Evolutionary conservation across 2,113 vertebrate species (phyloP), one percentile per base, ranked within the genome.

Genomic region (Probosciger aterrimus): DNA sequence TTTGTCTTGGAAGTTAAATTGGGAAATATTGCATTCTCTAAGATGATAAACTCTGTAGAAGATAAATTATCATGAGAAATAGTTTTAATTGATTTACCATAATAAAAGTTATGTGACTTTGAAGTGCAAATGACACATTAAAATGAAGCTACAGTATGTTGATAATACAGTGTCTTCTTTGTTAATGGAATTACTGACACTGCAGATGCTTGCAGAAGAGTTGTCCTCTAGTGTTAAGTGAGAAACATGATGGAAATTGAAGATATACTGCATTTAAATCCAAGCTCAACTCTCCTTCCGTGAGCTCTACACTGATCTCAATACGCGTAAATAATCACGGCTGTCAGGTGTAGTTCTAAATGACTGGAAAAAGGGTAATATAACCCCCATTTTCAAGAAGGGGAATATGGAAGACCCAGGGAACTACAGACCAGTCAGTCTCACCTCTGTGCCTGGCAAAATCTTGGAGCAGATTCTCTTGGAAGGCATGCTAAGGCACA

Each of bases 41-140:
- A 98, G 97, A 98, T 98, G 98, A 98, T 98, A 98, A 98, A 98
- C 98, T 97, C 96, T 78, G 97, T 94, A 96, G 97, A 98, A 98
- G 97, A 98, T 98, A 98, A 98, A 98, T 98, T 98, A 98, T 98
- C 98, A 98, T 98, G 98, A 98, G 97, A 98, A 98, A 98, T 98
- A 98, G 93, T 98, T 98, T 98, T 98, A 98, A 98, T 98, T 98
- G 98, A 98, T 98, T 98, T 98, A 98, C 97, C 98, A 98, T 98
- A 98, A 98, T 98, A 98, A 98, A 98, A 98, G 98, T 98, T 98
- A 97, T 97, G 97, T 69, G 98, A 98, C 98, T 98, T 98, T 98
- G 98, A 98, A 98, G 98, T 98, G 98, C 97, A 98, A 98, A 98
- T 98, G 98, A 98, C 98, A 98, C 97, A 98, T 98, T 98, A 98